Evolutionary conservation across 1,140 invertebrate genomes (phyloP).

Genomic region (Portunus trituberculatus): DNA sequence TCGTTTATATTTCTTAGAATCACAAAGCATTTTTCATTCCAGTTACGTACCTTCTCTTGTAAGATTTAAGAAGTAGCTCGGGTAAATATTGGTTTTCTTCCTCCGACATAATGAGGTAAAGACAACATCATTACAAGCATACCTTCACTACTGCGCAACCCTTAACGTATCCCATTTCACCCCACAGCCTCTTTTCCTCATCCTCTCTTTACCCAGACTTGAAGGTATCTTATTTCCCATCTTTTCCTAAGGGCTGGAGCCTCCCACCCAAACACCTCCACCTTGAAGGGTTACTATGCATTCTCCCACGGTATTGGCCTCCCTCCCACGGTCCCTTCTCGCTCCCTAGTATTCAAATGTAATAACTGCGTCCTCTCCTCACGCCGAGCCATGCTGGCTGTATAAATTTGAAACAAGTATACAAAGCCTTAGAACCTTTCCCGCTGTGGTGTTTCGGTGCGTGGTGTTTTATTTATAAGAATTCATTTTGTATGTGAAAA

Average conservation of each 20-base stretch:
- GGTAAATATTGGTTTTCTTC: too few relatives aligned
- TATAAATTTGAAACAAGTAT: not conserved
- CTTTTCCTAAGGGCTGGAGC: not conserved
- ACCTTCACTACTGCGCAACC: too few relatives aligned
- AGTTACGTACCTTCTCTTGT: too few relatives aligned
- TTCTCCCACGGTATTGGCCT: not conserved
- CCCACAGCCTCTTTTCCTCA: not conserved
- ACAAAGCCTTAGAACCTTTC: not conserved
- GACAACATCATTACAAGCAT: too few relatives aligned
- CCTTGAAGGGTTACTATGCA: not conserved
- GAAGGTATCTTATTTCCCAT: not conserved
- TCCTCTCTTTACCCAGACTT: not conserved
- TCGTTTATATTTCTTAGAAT: too few relatives aligned
- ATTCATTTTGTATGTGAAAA: too few relatives aligned
- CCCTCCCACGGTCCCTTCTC: not conserved
- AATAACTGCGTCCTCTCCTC: not conserved
- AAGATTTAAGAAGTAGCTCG: too few relatives aligned
- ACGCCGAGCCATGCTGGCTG: not conserved
- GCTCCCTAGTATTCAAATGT: constrained; percentile 22
- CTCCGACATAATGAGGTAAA: too few relatives aligned
- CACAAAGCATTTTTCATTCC: too few relatives aligned
- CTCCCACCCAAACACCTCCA: not conserved
- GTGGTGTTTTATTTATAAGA: too few relatives aligned
- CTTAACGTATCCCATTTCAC: not conserved
- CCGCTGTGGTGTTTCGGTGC: not conserved